phyloP scores from a whole-genome alignment of 2,888 invertebrate species.

The Gastracanthus pulcherrimus region DNA sequence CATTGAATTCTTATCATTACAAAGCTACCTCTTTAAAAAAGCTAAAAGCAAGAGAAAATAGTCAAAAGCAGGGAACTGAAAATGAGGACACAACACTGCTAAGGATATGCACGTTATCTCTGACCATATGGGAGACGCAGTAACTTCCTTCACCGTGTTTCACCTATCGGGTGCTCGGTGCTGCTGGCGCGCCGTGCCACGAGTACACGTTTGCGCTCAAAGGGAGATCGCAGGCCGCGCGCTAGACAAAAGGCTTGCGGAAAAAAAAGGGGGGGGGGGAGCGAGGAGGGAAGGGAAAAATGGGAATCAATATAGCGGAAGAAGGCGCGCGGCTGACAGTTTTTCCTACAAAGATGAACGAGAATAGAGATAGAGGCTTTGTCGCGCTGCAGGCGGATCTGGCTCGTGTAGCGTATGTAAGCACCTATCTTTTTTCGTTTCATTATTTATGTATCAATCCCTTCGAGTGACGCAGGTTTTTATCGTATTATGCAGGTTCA shows the following conservation, averaged over 20 bases:
- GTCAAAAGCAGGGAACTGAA: too few relatives aligned
- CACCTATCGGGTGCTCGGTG: conserved; percentile 24
- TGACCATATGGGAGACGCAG: too few relatives aligned
- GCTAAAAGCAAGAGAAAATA: too few relatives aligned
- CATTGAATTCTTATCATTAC: too few relatives aligned
- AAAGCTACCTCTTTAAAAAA: too few relatives aligned
- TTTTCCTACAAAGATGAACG: conserved; percentile 25
- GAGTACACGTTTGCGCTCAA: conserved; percentile 21
- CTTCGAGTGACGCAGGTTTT: neutral
- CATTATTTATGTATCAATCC: conserved; percentile 14
- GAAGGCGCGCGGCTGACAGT: neutral
- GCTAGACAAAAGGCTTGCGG: conserved; percentile 10
- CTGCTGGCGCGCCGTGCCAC: neutral
- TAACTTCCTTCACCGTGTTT: conserved; percentile 25
- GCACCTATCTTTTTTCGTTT: neutral
- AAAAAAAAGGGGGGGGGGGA: neutral
- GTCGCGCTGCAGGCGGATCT: too few relatives aligned
- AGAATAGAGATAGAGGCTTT: neutral
- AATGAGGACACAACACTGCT: too few relatives aligned
- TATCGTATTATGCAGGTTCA: neutral
- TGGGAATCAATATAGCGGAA: conserved; percentile 35
- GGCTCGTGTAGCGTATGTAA: neutral
- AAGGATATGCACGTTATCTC: too few relatives aligned
- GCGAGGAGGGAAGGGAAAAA: conserved; percentile 7
- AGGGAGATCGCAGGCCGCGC: conserved; percentile 34